Evolutionary conservation across 2,888 invertebrate species (phyloP), one percentile per base, ranked within the genome.

Genomic region (Dusona sp.): DNA sequence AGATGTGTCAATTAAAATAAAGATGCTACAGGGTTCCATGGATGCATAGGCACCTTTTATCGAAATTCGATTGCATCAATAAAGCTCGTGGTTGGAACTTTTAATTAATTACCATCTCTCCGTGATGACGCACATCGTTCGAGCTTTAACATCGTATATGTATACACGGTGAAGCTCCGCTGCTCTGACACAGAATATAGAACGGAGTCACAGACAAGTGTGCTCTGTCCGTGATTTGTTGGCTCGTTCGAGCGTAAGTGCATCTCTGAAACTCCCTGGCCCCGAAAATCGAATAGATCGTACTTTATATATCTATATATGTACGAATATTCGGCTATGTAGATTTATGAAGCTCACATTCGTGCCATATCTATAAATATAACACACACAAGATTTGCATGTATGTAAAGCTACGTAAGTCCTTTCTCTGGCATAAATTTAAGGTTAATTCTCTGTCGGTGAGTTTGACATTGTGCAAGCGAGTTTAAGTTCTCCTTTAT

Each of bases 41-140:
- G 11, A 25, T 61, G 48, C 45, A 45, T 2, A 13, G 2, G 38
- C 45, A 16, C 19, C 25, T 80, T 73, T 81, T 84, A 84, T 84
- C 79, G 85, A 75, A 85, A 78, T 83, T 54, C 85, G 83, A 85
- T 85, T 83, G 78, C 65, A 79, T 83, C 83, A 73, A 80, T 86
- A 78, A 80, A 73, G 48, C 78, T 74, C 73, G 80, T 13, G 83
- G 79, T 80, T 29, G 75, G 29, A 73, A 80, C 67, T 86, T 83
- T 86, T 80, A 83, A 86, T 86, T 86, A 86, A 86, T 86, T 80
- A 86, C 19, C 77, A 57, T 36, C 33, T 79, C 45, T 48, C 70
- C 64, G 36, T 61, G 67, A 83, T 86, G 86, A 86, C 86, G 86
- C 80, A 83, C 77, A 45, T 45, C 22, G 57, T 54, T 38, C 72